Evolutionary conservation across 2,888 invertebrate genomes (phyloP).

Genomic region (Hermaeophaga mercurialis): DNA sequence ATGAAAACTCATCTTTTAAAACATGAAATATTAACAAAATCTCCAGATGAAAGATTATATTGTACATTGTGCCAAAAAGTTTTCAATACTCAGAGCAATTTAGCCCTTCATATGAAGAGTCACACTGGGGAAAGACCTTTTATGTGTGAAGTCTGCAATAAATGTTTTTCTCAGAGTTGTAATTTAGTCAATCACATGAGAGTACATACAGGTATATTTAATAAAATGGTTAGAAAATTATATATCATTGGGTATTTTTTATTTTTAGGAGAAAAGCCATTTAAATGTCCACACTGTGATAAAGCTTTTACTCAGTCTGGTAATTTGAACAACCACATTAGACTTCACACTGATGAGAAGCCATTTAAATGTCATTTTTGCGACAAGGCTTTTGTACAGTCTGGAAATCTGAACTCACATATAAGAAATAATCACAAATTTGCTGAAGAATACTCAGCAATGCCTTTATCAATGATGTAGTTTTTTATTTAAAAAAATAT

Average conservation of each 20-base stretch:
- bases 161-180: constrained; percentile 55
- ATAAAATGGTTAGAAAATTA: background rate
- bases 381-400: constrained; percentile 56
- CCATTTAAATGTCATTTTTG: constrained; percentile 57
- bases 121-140: constrained; percentile 55
- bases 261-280: constrained; percentile 50
- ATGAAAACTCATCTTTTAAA: constrained; percentile 59
- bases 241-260: background rate
- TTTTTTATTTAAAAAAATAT: background rate
- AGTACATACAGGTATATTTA: constrained; percentile 52
- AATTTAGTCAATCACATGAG: constrained; percentile 56
- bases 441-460: background rate
- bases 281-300: constrained; percentile 56
- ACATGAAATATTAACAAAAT: constrained; percentile 48
- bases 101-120: constrained; percentile 54
- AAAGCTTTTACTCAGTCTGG: constrained; percentile 57
- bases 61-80: constrained; percentile 49
- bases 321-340: constrained; percentile 55
- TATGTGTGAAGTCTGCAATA: constrained; percentile 53
- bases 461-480: constrained; percentile 12
- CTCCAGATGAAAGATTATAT: constrained; percentile 45
- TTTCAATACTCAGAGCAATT: constrained; percentile 53
- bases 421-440: constrained; percentile 54
- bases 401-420: constrained; percentile 56
- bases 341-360: constrained; percentile 56